Evolutionary conservation across 1,140 invertebrate species (phyloP).

Genomic region (Lamellibrachia luymesi): DNA sequence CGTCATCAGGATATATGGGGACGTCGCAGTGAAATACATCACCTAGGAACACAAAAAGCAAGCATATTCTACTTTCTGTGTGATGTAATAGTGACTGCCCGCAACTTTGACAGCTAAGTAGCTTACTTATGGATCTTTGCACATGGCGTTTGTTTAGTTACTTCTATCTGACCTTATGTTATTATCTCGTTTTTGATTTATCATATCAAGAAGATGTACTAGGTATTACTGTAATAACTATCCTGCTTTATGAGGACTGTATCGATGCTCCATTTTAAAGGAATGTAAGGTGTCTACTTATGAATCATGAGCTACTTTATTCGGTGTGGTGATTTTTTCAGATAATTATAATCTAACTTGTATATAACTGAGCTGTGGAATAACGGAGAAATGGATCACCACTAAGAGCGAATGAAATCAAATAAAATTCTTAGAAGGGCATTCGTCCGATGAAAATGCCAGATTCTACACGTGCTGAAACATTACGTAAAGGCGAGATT

Average conservation of each 20-base stretch:
- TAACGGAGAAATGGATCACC: neutral
- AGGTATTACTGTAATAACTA: neutral
- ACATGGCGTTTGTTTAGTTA: neutral
- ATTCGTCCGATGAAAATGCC: neutral
- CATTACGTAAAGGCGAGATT: slow-evolving; percentile 3
- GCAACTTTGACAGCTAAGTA: neutral
- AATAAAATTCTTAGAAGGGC: neutral
- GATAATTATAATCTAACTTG: neutral
- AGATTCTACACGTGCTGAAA: neutral
- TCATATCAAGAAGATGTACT: neutral
- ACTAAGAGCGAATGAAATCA: neutral
- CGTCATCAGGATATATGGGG: slow-evolving; percentile 28
- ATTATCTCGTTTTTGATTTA: neutral
- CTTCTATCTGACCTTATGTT: neutral
- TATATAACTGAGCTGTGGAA: neutral
- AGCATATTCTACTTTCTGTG: slow-evolving; percentile 1
- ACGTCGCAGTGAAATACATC: slow-evolving; percentile 29
- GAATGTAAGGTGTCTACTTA: neutral
- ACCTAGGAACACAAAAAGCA: slow-evolving; percentile 16
- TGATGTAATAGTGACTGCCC: neutral
- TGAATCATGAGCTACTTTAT: neutral
- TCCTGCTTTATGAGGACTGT: neutral
- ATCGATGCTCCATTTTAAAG: neutral
- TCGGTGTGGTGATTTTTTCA: neutral
- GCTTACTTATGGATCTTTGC: neutral